Evolutionary conservation across 2,797 vertebrate species (phyloP).

Genomic region (Gymnothorax javanicus): DNA sequence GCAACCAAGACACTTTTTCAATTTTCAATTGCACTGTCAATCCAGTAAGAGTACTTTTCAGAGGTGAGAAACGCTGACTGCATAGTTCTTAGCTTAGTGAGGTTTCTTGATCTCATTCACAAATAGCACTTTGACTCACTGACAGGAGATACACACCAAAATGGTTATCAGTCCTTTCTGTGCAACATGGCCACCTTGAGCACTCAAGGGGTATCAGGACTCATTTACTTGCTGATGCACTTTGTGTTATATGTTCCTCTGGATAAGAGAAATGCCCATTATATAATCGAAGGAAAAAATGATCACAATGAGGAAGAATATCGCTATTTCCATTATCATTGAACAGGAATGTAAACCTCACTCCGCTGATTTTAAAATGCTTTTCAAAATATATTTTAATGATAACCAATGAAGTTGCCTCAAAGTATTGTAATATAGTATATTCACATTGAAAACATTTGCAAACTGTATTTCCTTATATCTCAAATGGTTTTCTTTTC

Average conservation of each 20-base stretch:
- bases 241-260: no score
- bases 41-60: background rate
- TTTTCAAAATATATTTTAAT: no score
- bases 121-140: background rate
- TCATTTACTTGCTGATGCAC: no score
- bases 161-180: background rate
- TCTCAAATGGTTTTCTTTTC: no score
- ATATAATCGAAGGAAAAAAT: no score
- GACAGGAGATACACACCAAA: background rate
- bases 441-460: background rate
- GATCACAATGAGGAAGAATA: no score
- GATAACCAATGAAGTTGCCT: no score
- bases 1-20: background rate
- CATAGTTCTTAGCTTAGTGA: background rate
- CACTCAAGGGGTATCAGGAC: no score
- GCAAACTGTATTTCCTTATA: background rate
- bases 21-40: background rate
- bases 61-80: background rate
- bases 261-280: no score
- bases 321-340: background rate
- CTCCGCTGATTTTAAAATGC: background rate
- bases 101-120: background rate
- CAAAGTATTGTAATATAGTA: no score
- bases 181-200: no score
- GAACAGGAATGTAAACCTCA: background rate